A percentile compares a stretch with the other conserved stretches of the same genome.
These are phyloP conservation scores for Alosa sapidissima DNA, from an alignment of 2,797 vertebrate species.

Conservation along the genomic window DNA sequence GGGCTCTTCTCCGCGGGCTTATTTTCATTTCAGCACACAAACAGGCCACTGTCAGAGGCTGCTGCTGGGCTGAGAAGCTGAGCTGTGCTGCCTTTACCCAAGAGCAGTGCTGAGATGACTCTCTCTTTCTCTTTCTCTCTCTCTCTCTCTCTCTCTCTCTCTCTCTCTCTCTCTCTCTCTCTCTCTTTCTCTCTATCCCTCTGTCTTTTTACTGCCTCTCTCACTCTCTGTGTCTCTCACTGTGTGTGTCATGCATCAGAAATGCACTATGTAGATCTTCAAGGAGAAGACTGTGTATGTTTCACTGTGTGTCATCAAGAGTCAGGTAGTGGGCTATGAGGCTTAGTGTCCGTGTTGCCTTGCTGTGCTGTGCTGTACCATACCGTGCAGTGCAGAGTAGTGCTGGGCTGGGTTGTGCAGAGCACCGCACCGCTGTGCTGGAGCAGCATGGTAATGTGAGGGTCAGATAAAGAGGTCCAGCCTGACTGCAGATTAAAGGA, in stretches of 20 bases:
- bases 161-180: neutral
- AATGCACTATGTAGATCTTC: too few species aligned
- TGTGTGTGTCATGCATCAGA: too few species aligned
- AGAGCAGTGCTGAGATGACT: neutral
- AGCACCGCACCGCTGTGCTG: neutral
- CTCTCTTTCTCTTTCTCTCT: neutral
- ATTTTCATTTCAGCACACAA: constrained; percentile 26
- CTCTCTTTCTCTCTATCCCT: neutral
- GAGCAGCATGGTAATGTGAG: constrained; percentile 48
- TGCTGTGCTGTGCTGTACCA: neutral
- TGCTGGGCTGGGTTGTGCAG: neutral
- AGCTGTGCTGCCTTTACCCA: neutral
- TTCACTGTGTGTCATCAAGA: neutral
- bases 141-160: constrained; percentile 8
- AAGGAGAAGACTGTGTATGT: neutral
- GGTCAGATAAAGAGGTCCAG: constrained; percentile 78
- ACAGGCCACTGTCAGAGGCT: constrained; percentile 14
- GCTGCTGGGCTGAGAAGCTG: neutral
- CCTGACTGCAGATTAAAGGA: constrained; percentile 88
- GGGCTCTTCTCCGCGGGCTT: neutral
- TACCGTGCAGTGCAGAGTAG: neutral
- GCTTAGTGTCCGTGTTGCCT: neutral
- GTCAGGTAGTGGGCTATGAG: neutral
- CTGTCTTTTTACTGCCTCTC: constrained; percentile 1
- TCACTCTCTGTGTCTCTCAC: neutral